Conservation (phyloP, 2,113 vertebrate species). For the Myiagra hebetior region DNA sequence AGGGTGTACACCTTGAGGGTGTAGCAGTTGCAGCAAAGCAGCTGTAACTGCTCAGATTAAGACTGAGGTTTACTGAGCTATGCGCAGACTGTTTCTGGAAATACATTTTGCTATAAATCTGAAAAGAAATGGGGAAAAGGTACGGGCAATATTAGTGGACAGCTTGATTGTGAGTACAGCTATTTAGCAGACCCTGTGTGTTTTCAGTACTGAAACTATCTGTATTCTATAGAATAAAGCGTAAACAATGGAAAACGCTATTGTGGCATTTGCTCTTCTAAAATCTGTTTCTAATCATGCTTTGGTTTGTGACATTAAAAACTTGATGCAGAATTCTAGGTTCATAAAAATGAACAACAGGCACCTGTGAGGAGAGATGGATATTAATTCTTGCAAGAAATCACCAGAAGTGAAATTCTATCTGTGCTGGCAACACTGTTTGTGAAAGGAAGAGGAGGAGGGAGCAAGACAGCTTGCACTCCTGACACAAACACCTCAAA, state of each 20-base stretch:
- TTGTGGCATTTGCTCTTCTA: neutral
- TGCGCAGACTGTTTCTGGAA: neutral
- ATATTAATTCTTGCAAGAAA: neutral
- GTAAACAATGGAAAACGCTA: neutral
- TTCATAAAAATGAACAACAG: neutral
- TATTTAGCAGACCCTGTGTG: neutral
- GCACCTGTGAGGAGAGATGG: neutral
- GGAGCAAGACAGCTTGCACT: neutral
- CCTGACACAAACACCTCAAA: neutral
- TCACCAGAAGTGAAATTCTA: neutral
- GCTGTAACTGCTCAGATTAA: neutral
- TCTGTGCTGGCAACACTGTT: neutral
- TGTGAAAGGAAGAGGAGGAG: neutral
- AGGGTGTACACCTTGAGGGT: neutral
- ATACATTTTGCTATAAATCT: accelerated
- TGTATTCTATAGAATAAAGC: neutral
- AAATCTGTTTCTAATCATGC: neutral
- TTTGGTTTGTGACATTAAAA: neutral
- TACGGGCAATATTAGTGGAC: neutral
- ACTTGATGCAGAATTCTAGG: neutral
- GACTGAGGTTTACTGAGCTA: neutral
- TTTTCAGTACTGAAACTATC: neutral
- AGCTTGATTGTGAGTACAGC: neutral
- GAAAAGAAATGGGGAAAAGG: neutral
- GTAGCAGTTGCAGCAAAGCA: neutral